phyloP scores from a whole-genome alignment of 2,888 invertebrate genomes.

The Drosophila kanekoi region DNA sequence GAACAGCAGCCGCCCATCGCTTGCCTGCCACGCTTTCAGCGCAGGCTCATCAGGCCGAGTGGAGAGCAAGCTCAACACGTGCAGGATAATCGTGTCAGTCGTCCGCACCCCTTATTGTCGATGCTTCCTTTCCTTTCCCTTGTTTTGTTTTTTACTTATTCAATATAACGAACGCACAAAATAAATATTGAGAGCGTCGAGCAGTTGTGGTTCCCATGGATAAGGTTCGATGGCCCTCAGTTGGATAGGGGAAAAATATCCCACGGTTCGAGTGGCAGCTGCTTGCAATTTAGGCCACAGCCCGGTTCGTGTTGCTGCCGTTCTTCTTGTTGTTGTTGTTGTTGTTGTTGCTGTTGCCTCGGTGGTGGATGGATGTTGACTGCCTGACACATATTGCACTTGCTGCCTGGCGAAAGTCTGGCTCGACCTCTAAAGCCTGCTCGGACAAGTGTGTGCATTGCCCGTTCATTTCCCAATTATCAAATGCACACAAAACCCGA shows the following conservation, averaged over 20 bases:
- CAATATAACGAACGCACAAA: constrained; percentile 76
- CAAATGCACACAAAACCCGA: constrained; percentile 35
- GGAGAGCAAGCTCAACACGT: constrained; percentile 75
- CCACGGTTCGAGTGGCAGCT: constrained; percentile 84
- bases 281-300: constrained; percentile 83
- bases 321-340: constrained; percentile 31
- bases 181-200: constrained; percentile 81
- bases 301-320: constrained; percentile 59
- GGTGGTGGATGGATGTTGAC: constrained; percentile 54
- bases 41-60: constrained; percentile 35
- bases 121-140: constrained; percentile 47
- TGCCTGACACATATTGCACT: constrained; percentile 74
- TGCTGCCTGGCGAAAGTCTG: constrained; percentile 64
- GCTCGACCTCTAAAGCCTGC: constrained; percentile 48
- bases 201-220: constrained; percentile 84
- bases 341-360: constrained; percentile 34
- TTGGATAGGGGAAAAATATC: constrained; percentile 80
- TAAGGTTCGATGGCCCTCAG: constrained; percentile 76
- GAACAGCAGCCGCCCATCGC: constrained; percentile 59
- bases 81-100: constrained; percentile 74
- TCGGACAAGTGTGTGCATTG: constrained; percentile 45
- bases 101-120: constrained; percentile 54
- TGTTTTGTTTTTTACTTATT: constrained; percentile 51
- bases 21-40: constrained; percentile 75
- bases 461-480: constrained; percentile 43